Evolutionary conservation across 2,113 vertebrate species (phyloP), one percentile per base, ranked within the genome.

Genomic region (rat (Rattus norvegicus)): DNA sequence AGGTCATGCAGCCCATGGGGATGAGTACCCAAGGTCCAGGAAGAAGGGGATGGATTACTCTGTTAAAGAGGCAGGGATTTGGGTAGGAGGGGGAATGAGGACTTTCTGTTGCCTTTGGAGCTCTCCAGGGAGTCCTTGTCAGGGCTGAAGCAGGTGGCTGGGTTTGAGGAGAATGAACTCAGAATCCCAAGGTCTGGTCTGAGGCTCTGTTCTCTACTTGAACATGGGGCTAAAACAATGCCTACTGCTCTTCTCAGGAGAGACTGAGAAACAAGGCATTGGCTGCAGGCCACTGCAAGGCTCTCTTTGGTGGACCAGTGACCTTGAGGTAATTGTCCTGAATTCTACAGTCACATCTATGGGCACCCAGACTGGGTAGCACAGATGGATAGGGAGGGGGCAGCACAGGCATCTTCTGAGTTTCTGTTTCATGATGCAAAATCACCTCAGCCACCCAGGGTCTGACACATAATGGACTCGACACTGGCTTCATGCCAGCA

Each of bases 1-100:
- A 67, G 33, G 52, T 54, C 72, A 80, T 0, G 0, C 6, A 6
- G 30, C 63, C 49, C 24, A 22, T 5, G 24, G 12, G 19, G 0
- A 16, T 30, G 36, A 12, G 14, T 39, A 33, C 26, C 69, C 17
- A 90, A 77, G 61, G 26, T 63, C 63, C 24, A 59, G 86, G 65
- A 59, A 95, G 65, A 67, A 12, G 3, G 12, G n/a, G 16, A 20
- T 24, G 16, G 10, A 33, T 39, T 52, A 7, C 39, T 83, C 9
- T 79, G 63, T 67, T 52, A 13, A n/a, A 73, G 61, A 93, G 77
- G 28, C 14, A 19, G n/a, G 5, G 22, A 11, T 47, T 13, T 43
- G 65, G 83, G 6, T 10, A 77, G 76, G 36, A 91, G 63, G 88
- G 20, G 56, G 49, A 8, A 12, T 5, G 13, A 65, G 11, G 59